A percentile compares a stretch with the other conserved stretches of the same genome.
phyloP scores from a whole-genome alignment of 2,113 vertebrate species.

The Alexandromys fortis region DNA sequence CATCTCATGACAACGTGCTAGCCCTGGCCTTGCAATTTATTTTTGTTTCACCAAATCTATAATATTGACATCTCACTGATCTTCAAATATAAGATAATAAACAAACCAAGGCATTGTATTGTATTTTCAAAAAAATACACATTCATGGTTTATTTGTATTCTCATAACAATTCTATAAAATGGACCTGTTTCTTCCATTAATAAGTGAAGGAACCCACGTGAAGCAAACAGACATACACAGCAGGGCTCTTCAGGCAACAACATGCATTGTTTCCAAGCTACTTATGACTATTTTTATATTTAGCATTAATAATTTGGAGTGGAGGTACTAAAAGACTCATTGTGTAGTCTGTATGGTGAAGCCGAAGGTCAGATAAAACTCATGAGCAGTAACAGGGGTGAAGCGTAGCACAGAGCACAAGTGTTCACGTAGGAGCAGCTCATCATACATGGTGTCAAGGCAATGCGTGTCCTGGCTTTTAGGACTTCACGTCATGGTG shows the following conservation, averaged over 20 bases:
- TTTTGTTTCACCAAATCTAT: conserved; percentile 26
- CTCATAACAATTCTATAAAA: background rate
- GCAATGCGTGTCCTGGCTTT: background rate
- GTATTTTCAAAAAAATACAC: conserved; percentile 6
- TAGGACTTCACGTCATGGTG: background rate
- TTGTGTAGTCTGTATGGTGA: background rate
- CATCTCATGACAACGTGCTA: background rate
- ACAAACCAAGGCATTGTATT: background rate
- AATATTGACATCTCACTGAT: background rate
- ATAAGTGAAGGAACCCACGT: background rate
- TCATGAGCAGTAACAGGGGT: background rate
- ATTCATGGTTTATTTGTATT: background rate
- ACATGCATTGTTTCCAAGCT: background rate
- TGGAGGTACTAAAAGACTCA: background rate
- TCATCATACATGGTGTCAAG: too few species aligned
- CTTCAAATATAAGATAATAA: conserved; percentile 40
- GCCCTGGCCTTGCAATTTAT: background rate
- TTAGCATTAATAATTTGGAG: background rate
- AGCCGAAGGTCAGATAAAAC: background rate
- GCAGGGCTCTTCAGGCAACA: background rate
- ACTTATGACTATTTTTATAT: background rate
- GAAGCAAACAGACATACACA: background rate
- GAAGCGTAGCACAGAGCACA: background rate
- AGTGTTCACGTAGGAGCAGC: background rate
- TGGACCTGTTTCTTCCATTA: background rate